Conservation (phyloP, 2,888 invertebrate species). For the Trichogramma dendrolimi region DNA sequence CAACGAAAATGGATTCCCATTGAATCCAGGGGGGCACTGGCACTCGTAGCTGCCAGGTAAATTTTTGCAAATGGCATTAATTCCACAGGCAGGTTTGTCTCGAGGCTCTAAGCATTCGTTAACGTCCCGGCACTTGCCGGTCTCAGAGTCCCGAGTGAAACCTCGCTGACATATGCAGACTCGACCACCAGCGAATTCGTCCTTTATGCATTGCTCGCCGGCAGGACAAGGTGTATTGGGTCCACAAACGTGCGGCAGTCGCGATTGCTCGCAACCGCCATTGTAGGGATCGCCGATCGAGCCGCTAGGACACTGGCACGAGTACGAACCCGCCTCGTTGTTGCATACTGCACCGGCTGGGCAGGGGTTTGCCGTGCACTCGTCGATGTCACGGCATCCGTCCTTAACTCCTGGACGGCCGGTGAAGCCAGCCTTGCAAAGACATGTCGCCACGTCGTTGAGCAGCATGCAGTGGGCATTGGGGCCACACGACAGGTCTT, state of each 20-base stretch:
- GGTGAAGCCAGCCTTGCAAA: slow-evolving; percentile 77
- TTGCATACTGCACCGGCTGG: slow-evolving; percentile 81
- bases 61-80: slow-evolving; percentile 88
- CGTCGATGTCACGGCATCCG: slow-evolving; percentile 85
- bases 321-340: slow-evolving; percentile 80
- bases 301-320: slow-evolving; percentile 83
- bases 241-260: slow-evolving; percentile 67
- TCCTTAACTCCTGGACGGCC: slow-evolving; percentile 62
- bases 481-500: slow-evolving; percentile 76
- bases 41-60: slow-evolving; percentile 91
- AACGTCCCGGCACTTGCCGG: slow-evolving; percentile 75
- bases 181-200: slow-evolving; percentile 68
- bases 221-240: slow-evolving; percentile 72
- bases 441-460: slow-evolving; percentile 77
- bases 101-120: slow-evolving; percentile 77
- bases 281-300: slow-evolving; percentile 76
- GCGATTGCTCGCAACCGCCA: slow-evolving; percentile 69
- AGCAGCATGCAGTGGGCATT: slow-evolving; percentile 86
- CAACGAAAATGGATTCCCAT: slow-evolving; percentile 82
- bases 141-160: slow-evolving; percentile 71
- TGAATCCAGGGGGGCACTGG: slow-evolving; percentile 81
- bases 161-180: slow-evolving; percentile 89
- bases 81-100: slow-evolving; percentile 77
- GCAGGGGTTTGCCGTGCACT: slow-evolving; percentile 79
- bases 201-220: slow-evolving; percentile 81